A percentile compares a stretch with the other conserved stretches of the same genome.
phyloP scores from a whole-genome alignment of 2,797 vertebrate species.

The Pampus argenteus region DNA sequence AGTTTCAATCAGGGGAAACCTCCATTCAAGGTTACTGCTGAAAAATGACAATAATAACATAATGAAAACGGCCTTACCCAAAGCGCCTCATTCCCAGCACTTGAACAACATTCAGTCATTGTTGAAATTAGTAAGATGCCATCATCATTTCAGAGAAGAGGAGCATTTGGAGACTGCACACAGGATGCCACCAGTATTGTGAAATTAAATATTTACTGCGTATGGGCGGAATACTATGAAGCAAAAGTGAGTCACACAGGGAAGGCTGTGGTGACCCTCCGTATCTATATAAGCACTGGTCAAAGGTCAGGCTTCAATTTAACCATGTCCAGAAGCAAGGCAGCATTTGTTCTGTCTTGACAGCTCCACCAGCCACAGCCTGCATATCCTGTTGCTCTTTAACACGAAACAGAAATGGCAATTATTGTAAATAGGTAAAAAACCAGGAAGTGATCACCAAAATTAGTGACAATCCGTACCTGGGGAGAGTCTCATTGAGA shows the following conservation, averaged over 20 bases:
- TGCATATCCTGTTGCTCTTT: background rate
- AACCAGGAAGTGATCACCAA: constrained; percentile 22
- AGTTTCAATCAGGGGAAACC: constrained; percentile 22
- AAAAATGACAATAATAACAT: constrained; percentile 39
- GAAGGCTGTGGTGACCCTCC: constrained; percentile 45
- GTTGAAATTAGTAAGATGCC: constrained; percentile 36
- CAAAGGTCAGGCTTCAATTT: constrained; percentile 42
- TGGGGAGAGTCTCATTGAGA: constrained; percentile 9
- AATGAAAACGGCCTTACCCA: constrained; percentile 25
- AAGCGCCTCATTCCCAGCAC: constrained; percentile 1
- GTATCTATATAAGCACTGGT: constrained; percentile 57
- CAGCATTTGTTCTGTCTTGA: constrained; percentile 35
- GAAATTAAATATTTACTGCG: constrained; percentile 76
- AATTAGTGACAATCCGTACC: background rate
- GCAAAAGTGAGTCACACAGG: constrained; percentile 68
- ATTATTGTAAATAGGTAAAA: background rate
- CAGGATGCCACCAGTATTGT: constrained; percentile 49
- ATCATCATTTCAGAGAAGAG: constrained; percentile 49
- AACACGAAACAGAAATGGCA: background rate
- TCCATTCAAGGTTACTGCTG: constrained; percentile 24
- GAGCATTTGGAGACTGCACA: constrained; percentile 36
- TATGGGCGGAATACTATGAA: constrained; percentile 44
- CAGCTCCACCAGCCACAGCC: constrained; percentile 23
- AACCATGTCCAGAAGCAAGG: constrained; percentile 21
- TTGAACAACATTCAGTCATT: constrained; percentile 10